These are phyloP conservation scores for Malacosoma neustria DNA, from an alignment of 2,888 invertebrate genomes.

Conservation along the genomic window DNA sequence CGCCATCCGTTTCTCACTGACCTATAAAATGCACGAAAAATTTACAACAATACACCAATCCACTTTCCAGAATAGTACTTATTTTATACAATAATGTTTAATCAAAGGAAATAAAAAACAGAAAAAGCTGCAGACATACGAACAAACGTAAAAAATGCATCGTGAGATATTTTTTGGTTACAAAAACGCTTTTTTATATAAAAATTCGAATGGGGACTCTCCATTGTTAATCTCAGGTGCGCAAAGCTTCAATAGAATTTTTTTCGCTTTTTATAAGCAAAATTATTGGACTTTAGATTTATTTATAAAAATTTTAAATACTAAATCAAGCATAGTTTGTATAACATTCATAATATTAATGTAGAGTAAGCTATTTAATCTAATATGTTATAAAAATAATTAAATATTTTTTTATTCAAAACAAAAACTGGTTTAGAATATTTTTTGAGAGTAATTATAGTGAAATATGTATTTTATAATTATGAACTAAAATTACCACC, in stretches of 20 bases:
- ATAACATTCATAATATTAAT: too few relatives aligned
- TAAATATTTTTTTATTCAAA: too few relatives aligned
- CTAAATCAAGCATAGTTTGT: neutral
- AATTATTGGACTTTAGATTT: neutral
- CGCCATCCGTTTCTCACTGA: slow-evolving; percentile 8
- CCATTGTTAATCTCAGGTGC: slow-evolving; percentile 55
- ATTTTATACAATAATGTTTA: slow-evolving; percentile 28
- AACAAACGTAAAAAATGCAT: slow-evolving; percentile 34
- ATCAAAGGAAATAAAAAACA: slow-evolving; percentile 36
- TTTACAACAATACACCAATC: slow-evolving; percentile 7
- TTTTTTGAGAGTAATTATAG: too few relatives aligned
- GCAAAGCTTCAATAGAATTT: slow-evolving; percentile 24
- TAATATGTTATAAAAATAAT: too few relatives aligned
- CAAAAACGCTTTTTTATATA: slow-evolving; percentile 34
- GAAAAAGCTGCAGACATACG: slow-evolving; percentile 26
- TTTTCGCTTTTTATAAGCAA: neutral
- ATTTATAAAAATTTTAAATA: slow-evolving; percentile 1
- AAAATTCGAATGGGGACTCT: slow-evolving; percentile 33
- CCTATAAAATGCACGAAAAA: slow-evolving; percentile 7
- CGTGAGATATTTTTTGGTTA: slow-evolving; percentile 52
- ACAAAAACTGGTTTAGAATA: too few relatives aligned
- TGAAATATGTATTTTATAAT: too few relatives aligned
- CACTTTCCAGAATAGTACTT: slow-evolving; percentile 13
- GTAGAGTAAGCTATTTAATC: too few relatives aligned
- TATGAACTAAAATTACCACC: too few relatives aligned